Evolutionary conservation across 1,140 invertebrate genomes (phyloP), one percentile per base, ranked within the genome.

Genomic region (Wasmannia auropunctata): DNA sequence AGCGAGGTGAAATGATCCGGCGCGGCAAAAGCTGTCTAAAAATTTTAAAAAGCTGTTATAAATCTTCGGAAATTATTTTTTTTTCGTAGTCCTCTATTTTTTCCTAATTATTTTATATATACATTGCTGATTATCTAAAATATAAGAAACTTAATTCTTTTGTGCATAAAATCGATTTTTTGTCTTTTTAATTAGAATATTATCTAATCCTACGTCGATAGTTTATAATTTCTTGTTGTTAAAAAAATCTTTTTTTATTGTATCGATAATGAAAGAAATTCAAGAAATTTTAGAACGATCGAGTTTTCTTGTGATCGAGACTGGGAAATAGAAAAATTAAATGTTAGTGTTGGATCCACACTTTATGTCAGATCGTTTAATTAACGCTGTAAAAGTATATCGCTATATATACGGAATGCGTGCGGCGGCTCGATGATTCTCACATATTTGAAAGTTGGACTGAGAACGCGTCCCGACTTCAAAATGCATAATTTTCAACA

Each of bases 401-500:
- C 37, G 1, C 19, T 37, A n/a, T n/a, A n/a, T n/a, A n/a, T n/a
- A 2, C 5, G 25, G 37, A 43, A 11, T 62, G 22, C 3, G 31
- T 40, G 4, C 19, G n/a, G 8, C 7, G 3, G 0, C 2, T 22
- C 10, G 19, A 31, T 25, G 11, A 77, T 60, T 60, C 25, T 62
- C 34, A 62, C 11, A 34, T n/a, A 22, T 62, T 43, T 4, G 37
- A 77, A 63, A 77, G 75, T 77, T 46, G 25, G 11, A 63, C 40
- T 43, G 5, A 77, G 16, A 58, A 16, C 31, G 6, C 14, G 40
- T 7, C 28, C 46, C 49, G 22, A 43, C 19, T 60, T 63, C 28
- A 76, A 76, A 60, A 63, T 77, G 11, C 28, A 43, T 63, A 31
- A 63, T 43, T 62, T 37, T 25, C 19, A 22, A 37, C 70, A 34